phyloP scores from a whole-genome alignment of 2,113 vertebrate species.

The Otus sunia region DNA sequence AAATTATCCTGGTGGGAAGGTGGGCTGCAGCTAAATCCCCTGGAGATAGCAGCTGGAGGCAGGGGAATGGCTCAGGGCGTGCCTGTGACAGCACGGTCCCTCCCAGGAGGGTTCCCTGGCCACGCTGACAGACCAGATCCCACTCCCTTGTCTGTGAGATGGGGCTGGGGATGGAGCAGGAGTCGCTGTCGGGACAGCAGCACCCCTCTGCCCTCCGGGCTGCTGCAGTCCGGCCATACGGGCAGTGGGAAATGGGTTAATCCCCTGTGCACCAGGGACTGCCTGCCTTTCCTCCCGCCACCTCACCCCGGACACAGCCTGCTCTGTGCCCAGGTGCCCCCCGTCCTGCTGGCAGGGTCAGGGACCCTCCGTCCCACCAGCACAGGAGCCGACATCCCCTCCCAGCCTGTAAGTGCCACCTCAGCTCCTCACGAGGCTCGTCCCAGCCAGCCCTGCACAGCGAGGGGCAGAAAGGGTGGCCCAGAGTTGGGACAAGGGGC shows the following conservation, averaged over 20 bases:
- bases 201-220: background rate
- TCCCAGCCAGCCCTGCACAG: background rate
- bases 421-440: rapidly evolving
- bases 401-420: background rate
- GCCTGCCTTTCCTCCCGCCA: background rate
- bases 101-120: rapidly evolving
- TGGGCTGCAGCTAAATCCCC: background rate
- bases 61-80: rapidly evolving
- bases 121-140: background rate
- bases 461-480: background rate
- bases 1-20: background rate
- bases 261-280: background rate
- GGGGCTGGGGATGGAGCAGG: background rate
- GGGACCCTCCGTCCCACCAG: background rate
- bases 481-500: background rate
- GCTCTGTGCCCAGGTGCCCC: background rate
- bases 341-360: background rate
- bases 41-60: background rate
- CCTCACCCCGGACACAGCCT: background rate
- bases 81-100: background rate
- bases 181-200: rapidly evolving
- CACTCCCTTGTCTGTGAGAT: background rate
- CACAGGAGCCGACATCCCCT: background rate
- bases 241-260: conserved; percentile 20
- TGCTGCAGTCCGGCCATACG: background rate